Percentiles rank a stretch among this genome's conserved stretches.
These are phyloP conservation scores for Phylloscopus trochiloides DNA, from an alignment of 2,113 vertebrate species.

Conservation along the genomic window DNA sequence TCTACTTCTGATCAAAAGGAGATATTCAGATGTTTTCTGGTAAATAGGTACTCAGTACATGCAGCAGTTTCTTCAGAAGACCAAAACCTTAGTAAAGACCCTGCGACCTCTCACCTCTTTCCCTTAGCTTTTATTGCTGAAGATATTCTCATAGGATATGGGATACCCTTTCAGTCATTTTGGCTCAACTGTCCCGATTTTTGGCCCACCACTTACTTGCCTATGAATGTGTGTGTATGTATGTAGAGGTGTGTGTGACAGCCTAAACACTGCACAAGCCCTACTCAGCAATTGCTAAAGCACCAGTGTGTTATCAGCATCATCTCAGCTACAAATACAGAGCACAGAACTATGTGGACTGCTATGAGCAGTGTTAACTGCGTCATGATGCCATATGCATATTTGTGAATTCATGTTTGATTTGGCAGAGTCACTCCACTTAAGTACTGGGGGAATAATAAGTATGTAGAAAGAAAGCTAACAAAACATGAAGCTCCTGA, in stretches of 20 bases:
- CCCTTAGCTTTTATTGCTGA: neutral
- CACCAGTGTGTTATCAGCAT: neutral
- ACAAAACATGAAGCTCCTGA: neutral
- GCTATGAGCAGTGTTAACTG: neutral
- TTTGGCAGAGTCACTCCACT: neutral
- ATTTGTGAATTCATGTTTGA: neutral
- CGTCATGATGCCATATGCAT: neutral
- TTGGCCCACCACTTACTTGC: too few species aligned
- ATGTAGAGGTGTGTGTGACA: too few species aligned
- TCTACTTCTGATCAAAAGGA: neutral
- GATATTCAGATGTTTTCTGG: neutral
- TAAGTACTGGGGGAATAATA: neutral
- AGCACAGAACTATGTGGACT: neutral
- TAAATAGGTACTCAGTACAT: neutral
- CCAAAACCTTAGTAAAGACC: accelerated
- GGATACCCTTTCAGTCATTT: neutral
- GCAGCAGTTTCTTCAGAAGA: neutral
- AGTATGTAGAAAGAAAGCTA: neutral
- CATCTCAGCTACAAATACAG: neutral
- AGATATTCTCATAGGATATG: neutral
- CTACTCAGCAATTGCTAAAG: neutral
- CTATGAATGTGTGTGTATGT: neutral
- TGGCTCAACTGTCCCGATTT: neutral
- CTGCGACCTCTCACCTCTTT: neutral
- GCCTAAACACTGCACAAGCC: neutral